These are phyloP conservation scores for Syngnathus rostellatus DNA, from an alignment of 2,797 vertebrate species.

Conservation along the genomic window DNA sequence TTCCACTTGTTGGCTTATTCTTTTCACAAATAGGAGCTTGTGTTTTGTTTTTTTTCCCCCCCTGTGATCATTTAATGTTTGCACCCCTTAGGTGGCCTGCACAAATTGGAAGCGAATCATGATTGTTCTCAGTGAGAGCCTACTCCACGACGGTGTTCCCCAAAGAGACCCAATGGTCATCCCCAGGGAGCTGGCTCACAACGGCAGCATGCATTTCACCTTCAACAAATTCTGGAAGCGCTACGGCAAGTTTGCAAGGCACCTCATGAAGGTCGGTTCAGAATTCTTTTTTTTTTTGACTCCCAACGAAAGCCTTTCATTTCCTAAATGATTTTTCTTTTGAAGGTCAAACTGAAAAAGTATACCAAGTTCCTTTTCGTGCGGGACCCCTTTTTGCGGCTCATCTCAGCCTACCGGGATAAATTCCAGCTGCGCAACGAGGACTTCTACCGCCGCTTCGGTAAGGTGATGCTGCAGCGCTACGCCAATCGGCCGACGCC, in stretches of 20 bases:
- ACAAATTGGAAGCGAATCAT: conserved; percentile 98
- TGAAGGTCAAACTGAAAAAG: conserved; percentile 89
- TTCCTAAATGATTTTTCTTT: not conserved
- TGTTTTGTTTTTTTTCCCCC: too few species aligned
- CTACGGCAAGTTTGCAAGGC: conserved; percentile 86
- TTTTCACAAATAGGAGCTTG: not conserved
- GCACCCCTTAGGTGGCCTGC: conserved; percentile 76
- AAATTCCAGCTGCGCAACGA: conserved; percentile 90
- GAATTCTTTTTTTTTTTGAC: too few species aligned
- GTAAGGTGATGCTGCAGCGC: conserved; percentile 79
- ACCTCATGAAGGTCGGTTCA: conserved; percentile 84
- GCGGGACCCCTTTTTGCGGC: conserved; percentile 90
- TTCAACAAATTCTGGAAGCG: conserved; percentile 97
- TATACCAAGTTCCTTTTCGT: conserved; percentile 98
- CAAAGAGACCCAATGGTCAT: conserved; percentile 85
- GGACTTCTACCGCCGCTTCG: conserved; percentile 86
- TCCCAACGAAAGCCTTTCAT: too few species aligned
- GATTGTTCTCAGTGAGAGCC: conserved; percentile 90
- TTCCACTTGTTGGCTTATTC: not conserved
- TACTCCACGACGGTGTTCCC: conserved; percentile 77
- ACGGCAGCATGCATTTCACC: conserved; percentile 88
- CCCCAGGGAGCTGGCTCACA: conserved; percentile 81
- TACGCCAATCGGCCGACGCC: conserved; percentile 80
- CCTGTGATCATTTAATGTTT: not conserved
- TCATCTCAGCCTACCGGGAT: conserved; percentile 95